These are phyloP conservation scores for Uromys caudimaculatus DNA, from an alignment of 2,797 vertebrate species.

Conservation along the genomic window DNA sequence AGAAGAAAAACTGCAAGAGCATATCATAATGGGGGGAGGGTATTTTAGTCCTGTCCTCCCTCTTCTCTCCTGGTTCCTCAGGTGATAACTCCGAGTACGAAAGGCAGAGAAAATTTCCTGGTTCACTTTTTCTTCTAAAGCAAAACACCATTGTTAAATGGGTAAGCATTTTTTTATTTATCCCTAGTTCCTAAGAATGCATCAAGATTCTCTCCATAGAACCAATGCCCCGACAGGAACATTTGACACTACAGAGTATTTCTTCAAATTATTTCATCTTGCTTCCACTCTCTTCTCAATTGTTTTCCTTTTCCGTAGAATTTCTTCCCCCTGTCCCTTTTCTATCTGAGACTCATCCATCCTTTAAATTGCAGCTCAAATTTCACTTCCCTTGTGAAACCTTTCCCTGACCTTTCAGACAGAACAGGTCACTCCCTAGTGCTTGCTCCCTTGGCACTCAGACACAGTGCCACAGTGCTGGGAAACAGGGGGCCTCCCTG, in stretches of 20 bases:
- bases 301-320: not conserved
- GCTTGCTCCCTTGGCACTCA: slow-evolving; percentile 8
- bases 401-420: slow-evolving; percentile 65
- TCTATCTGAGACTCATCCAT: slow-evolving; percentile 52
- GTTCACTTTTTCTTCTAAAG: not conserved
- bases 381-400: slow-evolving; percentile 65
- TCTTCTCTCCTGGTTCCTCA: not conserved
- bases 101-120: not conserved
- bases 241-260: not conserved
- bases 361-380: slow-evolving; percentile 73
- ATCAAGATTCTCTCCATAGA: too few relatives aligned
- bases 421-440: slow-evolving; percentile 43
- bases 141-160: too few relatives aligned
- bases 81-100: not conserved
- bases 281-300: not conserved
- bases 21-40: accelerated
- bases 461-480: not conserved
- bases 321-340: not conserved
- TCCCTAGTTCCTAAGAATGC: not conserved
- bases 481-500: not conserved
- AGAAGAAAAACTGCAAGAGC: not conserved
- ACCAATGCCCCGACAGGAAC: not conserved
- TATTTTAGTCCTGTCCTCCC: not conserved
- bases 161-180: not conserved
- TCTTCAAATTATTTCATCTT: not conserved